Conservation (phyloP, 2,888 invertebrate species). For the Sarcophaga carnaria region DNA sequence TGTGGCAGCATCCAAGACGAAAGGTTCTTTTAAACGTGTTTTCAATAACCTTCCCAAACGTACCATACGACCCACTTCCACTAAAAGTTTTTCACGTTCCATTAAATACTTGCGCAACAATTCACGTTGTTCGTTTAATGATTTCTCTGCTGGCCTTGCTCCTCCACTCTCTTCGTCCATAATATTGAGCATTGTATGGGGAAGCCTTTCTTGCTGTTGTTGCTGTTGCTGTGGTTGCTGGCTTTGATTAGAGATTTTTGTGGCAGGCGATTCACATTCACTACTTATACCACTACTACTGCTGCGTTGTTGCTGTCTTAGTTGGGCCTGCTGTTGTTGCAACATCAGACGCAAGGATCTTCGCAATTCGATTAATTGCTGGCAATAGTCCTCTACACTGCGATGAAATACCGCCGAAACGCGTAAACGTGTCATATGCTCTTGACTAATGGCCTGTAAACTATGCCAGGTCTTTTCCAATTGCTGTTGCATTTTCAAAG, state of each 20-base stretch:
- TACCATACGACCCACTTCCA: conserved; percentile 88
- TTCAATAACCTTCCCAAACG: conserved; percentile 86
- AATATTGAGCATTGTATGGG: background rate
- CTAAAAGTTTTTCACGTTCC: conserved; percentile 85
- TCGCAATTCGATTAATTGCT: conserved; percentile 84
- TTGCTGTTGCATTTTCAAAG: conserved; percentile 84
- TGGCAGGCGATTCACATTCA: conserved; percentile 59
- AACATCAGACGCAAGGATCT: conserved; percentile 82
- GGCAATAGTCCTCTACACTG: conserved; percentile 86
- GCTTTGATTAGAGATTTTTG: too few species aligned
- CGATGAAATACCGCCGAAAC: conserved; percentile 90
- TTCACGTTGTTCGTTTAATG: conserved; percentile 79
- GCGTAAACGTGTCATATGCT: conserved; percentile 88
- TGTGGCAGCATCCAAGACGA: conserved; percentile 80
- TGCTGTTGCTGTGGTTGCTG: background rate
- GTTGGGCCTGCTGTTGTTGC: conserved; percentile 72
- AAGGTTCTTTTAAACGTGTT: conserved; percentile 86
- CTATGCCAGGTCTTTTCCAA: conserved; percentile 87
- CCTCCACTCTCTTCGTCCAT: conserved; percentile 76
- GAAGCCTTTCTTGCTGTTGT: background rate
- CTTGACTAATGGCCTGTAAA: conserved; percentile 87
- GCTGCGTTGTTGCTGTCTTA: conserved; percentile 74
- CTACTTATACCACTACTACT: conserved; percentile 72
- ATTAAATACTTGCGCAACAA: conserved; percentile 84
- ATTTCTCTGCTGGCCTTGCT: conserved; percentile 34